Percentiles rank a stretch among this genome's conserved stretches.
Conservation (phyloP, 2,113 vertebrate species). For the Okapia johnstoni region DNA sequence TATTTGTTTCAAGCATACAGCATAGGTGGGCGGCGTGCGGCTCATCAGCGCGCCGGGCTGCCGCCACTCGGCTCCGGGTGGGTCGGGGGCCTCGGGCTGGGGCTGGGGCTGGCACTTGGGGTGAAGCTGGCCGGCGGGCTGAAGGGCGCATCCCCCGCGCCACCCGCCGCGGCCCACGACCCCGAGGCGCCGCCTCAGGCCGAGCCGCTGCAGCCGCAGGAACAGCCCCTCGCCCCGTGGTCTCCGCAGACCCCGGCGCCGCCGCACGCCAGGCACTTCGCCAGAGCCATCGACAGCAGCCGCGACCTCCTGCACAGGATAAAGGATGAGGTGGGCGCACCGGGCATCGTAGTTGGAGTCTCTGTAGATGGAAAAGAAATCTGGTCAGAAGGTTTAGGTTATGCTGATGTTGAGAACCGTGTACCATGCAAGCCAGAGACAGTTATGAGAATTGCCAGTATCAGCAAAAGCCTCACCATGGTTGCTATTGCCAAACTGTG, state of each 20-base stretch:
- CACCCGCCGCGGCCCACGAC: background rate
- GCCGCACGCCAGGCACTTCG: constrained; percentile 57
- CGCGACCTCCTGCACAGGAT: constrained; percentile 88
- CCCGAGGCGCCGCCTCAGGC: background rate
- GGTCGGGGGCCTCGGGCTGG: constrained; percentile 79
- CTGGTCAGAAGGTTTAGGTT: constrained; percentile 96
- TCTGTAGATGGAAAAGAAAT: constrained; percentile 92
- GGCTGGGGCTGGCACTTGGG: constrained; percentile 82
- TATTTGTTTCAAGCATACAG: background rate
- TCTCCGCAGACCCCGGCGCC: background rate
- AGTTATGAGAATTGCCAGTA: constrained; percentile 95
- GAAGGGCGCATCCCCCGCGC: background rate
- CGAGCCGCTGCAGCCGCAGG: background rate
- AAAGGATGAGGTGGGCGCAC: constrained; percentile 94
- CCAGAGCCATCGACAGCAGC: constrained; percentile 82
- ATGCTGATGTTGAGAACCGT: constrained; percentile 95
- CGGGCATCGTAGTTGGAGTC: constrained; percentile 93
- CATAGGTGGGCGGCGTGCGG: background rate
- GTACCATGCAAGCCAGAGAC: constrained; percentile 89
- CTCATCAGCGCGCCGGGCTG: background rate
- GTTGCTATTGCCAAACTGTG: constrained; percentile 91
- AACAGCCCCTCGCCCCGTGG: background rate
- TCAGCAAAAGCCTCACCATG: constrained; percentile 96
- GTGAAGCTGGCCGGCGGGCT: constrained; percentile 71
- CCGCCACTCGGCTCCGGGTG: constrained; percentile 14